These are phyloP conservation scores for Thaleichthys pacificus DNA, from an alignment of 2,797 vertebrate genomes.

Conservation along the genomic window DNA sequence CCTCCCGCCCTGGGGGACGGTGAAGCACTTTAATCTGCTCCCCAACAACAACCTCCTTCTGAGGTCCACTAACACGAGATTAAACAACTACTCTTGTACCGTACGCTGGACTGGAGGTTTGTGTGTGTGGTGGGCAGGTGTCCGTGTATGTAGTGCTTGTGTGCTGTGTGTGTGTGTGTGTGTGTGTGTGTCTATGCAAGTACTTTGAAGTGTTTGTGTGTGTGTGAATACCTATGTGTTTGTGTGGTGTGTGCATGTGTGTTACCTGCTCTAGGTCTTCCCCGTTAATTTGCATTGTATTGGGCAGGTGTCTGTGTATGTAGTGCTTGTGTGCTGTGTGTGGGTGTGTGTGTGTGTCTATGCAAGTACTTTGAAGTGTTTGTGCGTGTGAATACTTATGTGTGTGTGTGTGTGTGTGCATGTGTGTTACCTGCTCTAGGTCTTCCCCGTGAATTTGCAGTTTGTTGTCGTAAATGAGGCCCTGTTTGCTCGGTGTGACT, in stretches of 20 bases:
- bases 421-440: neutral
- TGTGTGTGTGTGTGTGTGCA: neutral
- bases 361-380: neutral
- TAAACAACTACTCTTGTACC: neutral
- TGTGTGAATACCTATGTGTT: neutral
- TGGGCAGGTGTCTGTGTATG: neutral
- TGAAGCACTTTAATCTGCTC: neutral
- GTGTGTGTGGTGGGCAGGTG: neutral
- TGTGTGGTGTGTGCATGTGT: neutral
- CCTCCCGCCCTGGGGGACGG: no score
- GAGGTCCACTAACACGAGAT: neutral
- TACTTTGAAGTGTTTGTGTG: neutral
- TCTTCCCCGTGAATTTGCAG: no score
- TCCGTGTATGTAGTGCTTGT: neutral
- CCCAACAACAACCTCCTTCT: neutral
- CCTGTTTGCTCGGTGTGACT: no score
- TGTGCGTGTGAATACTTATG: neutral
- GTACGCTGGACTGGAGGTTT: neutral
- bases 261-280: neutral
- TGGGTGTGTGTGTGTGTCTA: neutral
- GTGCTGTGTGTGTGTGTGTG: neutral
- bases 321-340: neutral
- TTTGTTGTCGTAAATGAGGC: no score
- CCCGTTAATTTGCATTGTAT: no score
- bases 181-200: neutral